These are phyloP conservation scores for Molossus molossus DNA, from an alignment of 2,797 vertebrate species.

Conservation along the genomic window DNA sequence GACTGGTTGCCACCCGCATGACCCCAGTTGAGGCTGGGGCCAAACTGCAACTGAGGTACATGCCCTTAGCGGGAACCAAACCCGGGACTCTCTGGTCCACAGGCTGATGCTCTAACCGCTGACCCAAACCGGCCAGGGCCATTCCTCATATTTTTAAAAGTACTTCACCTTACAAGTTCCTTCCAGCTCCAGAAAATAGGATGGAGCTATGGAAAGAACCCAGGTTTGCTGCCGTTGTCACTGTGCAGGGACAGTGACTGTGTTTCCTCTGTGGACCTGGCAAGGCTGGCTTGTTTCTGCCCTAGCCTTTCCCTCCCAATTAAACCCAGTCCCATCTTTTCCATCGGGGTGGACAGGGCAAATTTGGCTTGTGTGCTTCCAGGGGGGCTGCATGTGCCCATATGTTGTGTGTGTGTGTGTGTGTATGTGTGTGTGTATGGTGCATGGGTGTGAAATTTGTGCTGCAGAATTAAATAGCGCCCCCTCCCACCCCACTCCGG, in stretches of 20 bases:
- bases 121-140: too few relatives aligned
- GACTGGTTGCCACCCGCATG: too few relatives aligned
- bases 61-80: too few relatives aligned
- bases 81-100: too few relatives aligned
- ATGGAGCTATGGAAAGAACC: not conserved
- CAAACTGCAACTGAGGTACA: too few relatives aligned
- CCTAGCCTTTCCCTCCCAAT: not conserved
- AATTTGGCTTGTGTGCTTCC: not conserved
- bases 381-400: not conserved
- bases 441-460: not conserved
- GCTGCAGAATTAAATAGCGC: not conserved
- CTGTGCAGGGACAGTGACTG: not conserved
- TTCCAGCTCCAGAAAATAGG: not conserved
- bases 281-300: not conserved
- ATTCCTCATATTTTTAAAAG: not conserved
- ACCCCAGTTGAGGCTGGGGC: too few relatives aligned
- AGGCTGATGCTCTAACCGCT: too few relatives aligned
- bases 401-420: not conserved
- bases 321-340: not conserved
- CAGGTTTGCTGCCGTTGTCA: not conserved
- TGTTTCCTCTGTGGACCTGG: accelerated
- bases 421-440: not conserved
- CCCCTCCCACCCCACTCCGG: not conserved
- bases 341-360: not conserved
- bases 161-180: not conserved